Percentiles rank a stretch among this genome's conserved stretches.
phyloP scores from a whole-genome alignment of 2,113 vertebrate genomes.

The Nibea coibor region DNA sequence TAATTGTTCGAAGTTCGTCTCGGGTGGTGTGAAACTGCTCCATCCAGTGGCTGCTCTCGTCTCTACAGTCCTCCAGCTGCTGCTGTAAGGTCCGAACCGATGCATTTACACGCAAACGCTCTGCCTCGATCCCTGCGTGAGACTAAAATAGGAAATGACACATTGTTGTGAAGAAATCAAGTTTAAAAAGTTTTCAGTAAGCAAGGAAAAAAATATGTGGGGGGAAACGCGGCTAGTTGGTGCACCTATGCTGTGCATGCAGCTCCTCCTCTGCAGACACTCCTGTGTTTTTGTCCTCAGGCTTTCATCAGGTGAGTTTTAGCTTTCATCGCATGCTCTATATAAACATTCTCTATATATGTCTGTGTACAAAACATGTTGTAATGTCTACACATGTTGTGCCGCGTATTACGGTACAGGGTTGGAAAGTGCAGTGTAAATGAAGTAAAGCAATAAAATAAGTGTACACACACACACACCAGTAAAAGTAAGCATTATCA shows the following conservation, averaged over 20 bases:
- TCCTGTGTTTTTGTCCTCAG: not conserved
- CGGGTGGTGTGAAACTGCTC: constrained; percentile 92
- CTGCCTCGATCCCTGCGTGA: constrained; percentile 88
- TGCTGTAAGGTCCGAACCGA: constrained; percentile 88
- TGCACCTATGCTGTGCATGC: not conserved
- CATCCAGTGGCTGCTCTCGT: constrained; percentile 93
- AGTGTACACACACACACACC: too few species aligned
- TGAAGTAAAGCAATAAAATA: not conserved
- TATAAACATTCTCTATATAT: too few species aligned
- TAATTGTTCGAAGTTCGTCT: constrained; percentile 88
- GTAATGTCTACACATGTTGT: too few species aligned
- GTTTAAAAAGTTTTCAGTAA: not conserved
- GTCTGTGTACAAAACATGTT: not conserved
- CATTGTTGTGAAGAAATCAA: not conserved
- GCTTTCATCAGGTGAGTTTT: not conserved
- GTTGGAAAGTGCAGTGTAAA: not conserved
- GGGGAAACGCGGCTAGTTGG: not conserved
- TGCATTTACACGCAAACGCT: constrained; percentile 88
- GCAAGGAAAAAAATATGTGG: too few species aligned
- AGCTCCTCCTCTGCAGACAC: not conserved
- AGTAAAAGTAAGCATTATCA: too few species aligned
- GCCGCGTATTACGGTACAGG: not conserved
- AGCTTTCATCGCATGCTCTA: not conserved
- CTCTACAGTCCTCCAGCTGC: constrained; percentile 91
- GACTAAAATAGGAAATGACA: constrained; percentile 78